phyloP scores from a whole-genome alignment of 23 tunicate species.

The Botrylloides violaceus region DNA sequence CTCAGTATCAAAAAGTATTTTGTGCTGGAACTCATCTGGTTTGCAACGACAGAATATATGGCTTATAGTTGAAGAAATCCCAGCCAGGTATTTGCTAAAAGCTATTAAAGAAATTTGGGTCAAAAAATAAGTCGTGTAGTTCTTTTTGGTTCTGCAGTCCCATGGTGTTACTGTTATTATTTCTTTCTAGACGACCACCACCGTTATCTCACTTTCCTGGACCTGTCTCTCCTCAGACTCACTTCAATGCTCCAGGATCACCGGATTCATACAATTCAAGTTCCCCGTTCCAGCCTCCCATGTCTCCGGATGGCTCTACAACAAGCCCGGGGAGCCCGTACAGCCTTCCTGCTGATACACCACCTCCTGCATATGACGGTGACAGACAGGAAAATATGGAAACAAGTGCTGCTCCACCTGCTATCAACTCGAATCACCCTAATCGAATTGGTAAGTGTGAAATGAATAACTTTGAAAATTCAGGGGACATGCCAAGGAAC shows the following conservation, averaged over 20 bases:
- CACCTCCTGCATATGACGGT: slow-evolving; percentile 87
- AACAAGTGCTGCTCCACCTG: slow-evolving; percentile 18
- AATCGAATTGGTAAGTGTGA: neutral
- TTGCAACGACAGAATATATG: too few species aligned
- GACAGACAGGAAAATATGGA: slow-evolving; percentile 51
- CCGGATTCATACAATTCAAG: slow-evolving; percentile 22
- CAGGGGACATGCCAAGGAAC: neutral
- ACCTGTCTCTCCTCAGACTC: slow-evolving; percentile 23
- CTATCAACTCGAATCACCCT: neutral
- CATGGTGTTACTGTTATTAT: too few species aligned
- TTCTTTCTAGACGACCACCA: slow-evolving; percentile 13
- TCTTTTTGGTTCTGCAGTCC: too few species aligned
- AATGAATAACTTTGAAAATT: neutral
- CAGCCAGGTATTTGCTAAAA: neutral
- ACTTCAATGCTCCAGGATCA: slow-evolving; percentile 12
- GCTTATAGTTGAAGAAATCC: neutral
- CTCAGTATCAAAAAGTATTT: too few species aligned
- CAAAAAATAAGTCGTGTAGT: too few species aligned
- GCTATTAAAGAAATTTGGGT: neutral
- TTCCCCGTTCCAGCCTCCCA: slow-evolving; percentile 48
- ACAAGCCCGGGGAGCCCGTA: slow-evolving; percentile 88
- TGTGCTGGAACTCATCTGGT: too few species aligned
- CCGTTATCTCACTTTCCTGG: slow-evolving; percentile 28
- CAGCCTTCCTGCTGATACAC: slow-evolving; percentile 92
- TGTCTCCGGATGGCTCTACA: slow-evolving; percentile 73